phyloP scores from a whole-genome alignment of 1,140 invertebrate genomes.

The Drosophila pallidifrons region DNA sequence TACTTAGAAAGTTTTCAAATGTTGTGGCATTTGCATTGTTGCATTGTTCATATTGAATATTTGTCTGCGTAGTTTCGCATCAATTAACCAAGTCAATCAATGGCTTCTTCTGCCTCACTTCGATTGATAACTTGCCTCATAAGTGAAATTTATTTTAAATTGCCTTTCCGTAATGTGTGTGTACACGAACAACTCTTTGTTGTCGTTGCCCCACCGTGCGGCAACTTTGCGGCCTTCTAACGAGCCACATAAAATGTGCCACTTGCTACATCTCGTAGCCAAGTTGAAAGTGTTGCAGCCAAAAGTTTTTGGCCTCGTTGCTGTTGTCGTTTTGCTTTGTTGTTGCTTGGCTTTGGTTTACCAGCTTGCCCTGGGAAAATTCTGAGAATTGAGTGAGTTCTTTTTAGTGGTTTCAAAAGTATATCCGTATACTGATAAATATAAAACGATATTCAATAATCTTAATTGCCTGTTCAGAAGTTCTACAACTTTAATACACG shows the following conservation, averaged over 20 bases:
- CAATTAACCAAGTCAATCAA: conserved; percentile 24
- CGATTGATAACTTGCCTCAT: not conserved
- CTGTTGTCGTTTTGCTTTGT: conserved; percentile 7
- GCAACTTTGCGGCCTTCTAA: conserved; percentile 48
- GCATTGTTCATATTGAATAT: not conserved
- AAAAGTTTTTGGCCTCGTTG: conserved; percentile 29
- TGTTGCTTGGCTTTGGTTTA: not conserved
- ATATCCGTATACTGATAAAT: conserved; percentile 16
- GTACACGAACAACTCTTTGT: not conserved
- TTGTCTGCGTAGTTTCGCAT: conserved; percentile 9
- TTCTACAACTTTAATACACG: not conserved
- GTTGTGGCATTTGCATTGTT: conserved; percentile 31
- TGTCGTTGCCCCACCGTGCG: conserved; percentile 31
- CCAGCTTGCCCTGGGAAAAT: conserved; percentile 8
- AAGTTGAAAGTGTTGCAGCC: conserved; percentile 53
- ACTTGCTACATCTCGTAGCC: conserved; percentile 29
- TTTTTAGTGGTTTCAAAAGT: conserved; percentile 1
- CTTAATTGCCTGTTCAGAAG: not conserved
- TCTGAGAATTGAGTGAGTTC: conserved; percentile 24
- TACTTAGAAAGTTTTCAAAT: conserved; percentile 35
- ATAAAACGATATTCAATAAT: not conserved
- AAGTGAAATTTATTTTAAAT: conserved; percentile 22
- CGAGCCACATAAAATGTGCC: conserved; percentile 57
- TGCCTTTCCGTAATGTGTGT: conserved; percentile 31
- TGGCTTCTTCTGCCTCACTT: not conserved